A percentile compares a stretch with the other conserved stretches of the same genome.
Conservation (phyloP, 2,888 invertebrate genomes). For the Callyntrura sp. region DNA sequence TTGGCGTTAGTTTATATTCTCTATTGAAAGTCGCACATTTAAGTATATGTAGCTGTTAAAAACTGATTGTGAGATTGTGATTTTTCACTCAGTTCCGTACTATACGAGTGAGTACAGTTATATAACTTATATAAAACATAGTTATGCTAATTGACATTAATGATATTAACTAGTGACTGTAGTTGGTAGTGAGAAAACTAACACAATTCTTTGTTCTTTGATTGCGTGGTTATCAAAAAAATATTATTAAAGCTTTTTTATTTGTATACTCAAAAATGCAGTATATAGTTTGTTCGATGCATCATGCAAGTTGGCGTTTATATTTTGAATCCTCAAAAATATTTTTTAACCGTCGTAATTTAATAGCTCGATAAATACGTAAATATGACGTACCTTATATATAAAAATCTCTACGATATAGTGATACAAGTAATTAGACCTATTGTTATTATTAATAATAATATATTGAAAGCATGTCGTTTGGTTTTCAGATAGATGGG, state of each 20-base stretch:
- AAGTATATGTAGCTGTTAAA: neutral
- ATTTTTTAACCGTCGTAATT: neutral
- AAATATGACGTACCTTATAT: neutral
- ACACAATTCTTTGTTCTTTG: neutral
- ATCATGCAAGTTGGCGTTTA: neutral
- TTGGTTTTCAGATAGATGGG: too few relatives aligned
- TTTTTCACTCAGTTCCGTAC: neutral
- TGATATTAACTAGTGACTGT: too few relatives aligned
- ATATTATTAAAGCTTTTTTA: neutral
- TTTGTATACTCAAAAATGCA: neutral
- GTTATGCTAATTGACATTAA: too few relatives aligned
- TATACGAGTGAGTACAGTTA: too few relatives aligned
- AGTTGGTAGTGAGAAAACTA: neutral
- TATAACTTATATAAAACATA: too few relatives aligned
- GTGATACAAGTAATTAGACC: neutral
- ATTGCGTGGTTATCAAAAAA: constrained; percentile 7
- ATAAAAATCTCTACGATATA: neutral
- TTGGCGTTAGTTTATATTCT: too few relatives aligned
- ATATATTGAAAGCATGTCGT: neutral
- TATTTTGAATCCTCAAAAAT: neutral
- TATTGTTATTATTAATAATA: too few relatives aligned
- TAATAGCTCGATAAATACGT: constrained; percentile 8
- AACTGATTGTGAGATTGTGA: neutral
- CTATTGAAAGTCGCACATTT: neutral
- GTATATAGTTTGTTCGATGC: constrained; percentile 1